phyloP scores from a whole-genome alignment of 2,113 vertebrate genomes.

The Benitochromis conjunctus region DNA sequence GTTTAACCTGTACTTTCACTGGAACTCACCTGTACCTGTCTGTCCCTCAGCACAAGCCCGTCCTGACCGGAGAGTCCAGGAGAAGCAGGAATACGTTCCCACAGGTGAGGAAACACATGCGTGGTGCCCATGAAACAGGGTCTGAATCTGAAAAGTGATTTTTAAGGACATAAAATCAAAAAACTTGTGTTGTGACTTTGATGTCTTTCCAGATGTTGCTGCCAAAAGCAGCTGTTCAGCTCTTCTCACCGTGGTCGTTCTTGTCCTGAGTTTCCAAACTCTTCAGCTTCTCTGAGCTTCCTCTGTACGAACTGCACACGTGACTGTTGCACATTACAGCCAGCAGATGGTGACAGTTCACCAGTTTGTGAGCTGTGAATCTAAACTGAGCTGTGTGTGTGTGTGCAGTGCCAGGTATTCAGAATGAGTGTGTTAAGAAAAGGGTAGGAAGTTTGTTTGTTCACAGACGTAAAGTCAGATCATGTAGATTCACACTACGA shows the following conservation, averaged over 20 bases:
- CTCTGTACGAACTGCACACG: not conserved
- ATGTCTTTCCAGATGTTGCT: slow-evolving; percentile 1
- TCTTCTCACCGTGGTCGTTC: not conserved
- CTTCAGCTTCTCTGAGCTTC: not conserved
- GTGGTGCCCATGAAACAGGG: not conserved
- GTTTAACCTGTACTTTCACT: not conserved
- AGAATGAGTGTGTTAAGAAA: not conserved
- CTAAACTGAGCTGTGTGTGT: not conserved
- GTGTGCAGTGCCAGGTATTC: accelerated
- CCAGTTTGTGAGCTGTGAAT: not conserved
- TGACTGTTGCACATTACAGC: not conserved
- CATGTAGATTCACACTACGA: accelerated
- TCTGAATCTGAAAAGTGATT: accelerated
- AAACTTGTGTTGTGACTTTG: not conserved
- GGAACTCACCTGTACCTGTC: not conserved
- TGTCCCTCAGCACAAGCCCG: not conserved
- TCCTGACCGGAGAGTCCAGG: not conserved
- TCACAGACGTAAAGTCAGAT: not conserved
- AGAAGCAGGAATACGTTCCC: accelerated
- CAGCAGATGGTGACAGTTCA: not conserved
- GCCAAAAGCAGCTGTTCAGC: not conserved
- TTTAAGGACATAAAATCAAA: not conserved
- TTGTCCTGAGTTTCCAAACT: not conserved
- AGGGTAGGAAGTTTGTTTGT: too few relatives aligned
- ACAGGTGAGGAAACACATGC: not conserved